Percentiles rank a stretch among this genome's conserved stretches.
Evolutionary conservation across 2,797 vertebrate species (phyloP).

Genomic region (Gadopsis bispinosus): DNA sequence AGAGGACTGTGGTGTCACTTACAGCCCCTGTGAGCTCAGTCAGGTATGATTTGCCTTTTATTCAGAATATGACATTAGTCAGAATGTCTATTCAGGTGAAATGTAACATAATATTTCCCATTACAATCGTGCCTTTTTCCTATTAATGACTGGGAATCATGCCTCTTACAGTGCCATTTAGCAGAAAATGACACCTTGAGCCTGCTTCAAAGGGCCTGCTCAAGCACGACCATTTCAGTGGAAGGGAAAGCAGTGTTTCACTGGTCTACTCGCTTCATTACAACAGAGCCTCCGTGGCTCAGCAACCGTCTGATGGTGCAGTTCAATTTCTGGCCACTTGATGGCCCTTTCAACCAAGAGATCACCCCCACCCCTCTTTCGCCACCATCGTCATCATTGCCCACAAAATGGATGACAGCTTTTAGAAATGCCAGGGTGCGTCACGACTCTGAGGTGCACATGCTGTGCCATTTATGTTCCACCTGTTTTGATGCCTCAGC

Average conservation of each 20-base stretch:
- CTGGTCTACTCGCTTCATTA: conserved; percentile 44
- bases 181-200: conserved; percentile 50
- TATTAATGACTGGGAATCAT: conserved; percentile 17
- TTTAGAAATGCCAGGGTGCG: conserved; percentile 87
- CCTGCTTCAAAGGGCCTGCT: conserved; percentile 55
- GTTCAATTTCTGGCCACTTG: conserved; percentile 78
- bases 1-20: conserved; percentile 71
- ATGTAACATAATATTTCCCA: conserved; percentile 39
- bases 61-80: conserved; percentile 44
- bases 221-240: conserved; percentile 55
- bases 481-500: conserved; percentile 85
- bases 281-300: conserved; percentile 31
- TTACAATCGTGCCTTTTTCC: conserved; percentile 20
- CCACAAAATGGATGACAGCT: conserved; percentile 89
- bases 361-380: conserved; percentile 55
- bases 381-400: conserved; percentile 79
- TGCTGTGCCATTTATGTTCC: conserved; percentile 84
- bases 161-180: conserved; percentile 29
- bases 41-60: conserved; percentile 63
- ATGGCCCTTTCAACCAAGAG: conserved; percentile 82
- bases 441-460: conserved; percentile 84
- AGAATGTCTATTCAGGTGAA: conserved; percentile 32
- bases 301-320: conserved; percentile 52
- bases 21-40: conserved; percentile 56
- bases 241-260: conserved; percentile 57